Conservation (phyloP, 2,888 invertebrate species). For the Thyatira batis region DNA sequence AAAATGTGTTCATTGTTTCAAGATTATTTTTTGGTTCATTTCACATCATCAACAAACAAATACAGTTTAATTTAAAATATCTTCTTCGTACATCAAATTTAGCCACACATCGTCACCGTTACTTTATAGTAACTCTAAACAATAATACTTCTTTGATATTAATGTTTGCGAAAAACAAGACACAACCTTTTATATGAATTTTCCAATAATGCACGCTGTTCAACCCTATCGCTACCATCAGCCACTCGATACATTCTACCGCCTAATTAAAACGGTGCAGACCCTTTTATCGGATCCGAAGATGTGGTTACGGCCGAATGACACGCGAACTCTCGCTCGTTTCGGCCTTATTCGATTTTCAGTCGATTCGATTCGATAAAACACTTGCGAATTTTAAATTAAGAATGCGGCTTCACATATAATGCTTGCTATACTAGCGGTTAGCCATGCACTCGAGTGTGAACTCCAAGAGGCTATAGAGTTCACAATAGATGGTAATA, state of each 20-base stretch:
- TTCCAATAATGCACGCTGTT: slow-evolving; percentile 8
- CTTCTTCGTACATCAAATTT: too few relatives aligned
- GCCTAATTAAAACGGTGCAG: slow-evolving; percentile 80
- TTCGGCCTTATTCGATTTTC: slow-evolving; percentile 26
- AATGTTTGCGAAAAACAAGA: background rate
- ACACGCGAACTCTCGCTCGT: slow-evolving; percentile 70
- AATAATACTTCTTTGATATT: slow-evolving; percentile 6
- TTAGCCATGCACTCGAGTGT: background rate
- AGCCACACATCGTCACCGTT: too few relatives aligned
- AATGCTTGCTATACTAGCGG: background rate
- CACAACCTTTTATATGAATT: background rate
- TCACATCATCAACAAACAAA: too few relatives aligned
- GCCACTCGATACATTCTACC: slow-evolving; percentile 66
- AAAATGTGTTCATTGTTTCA: too few relatives aligned
- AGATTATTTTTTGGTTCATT: too few relatives aligned
- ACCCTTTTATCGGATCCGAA: slow-evolving; percentile 73
- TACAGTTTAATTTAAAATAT: too few relatives aligned
- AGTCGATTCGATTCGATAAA: slow-evolving; percentile 9
- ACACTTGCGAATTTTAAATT: background rate
- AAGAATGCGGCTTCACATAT: background rate
- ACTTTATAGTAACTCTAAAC: too few relatives aligned
- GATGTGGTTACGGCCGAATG: slow-evolving; percentile 70
- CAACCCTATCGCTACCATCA: slow-evolving; percentile 56
- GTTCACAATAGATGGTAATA: background rate
- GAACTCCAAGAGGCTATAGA: background rate